Conservation (phyloP, 1,140 invertebrate genomes). For the Dendroctonus valens region DNA sequence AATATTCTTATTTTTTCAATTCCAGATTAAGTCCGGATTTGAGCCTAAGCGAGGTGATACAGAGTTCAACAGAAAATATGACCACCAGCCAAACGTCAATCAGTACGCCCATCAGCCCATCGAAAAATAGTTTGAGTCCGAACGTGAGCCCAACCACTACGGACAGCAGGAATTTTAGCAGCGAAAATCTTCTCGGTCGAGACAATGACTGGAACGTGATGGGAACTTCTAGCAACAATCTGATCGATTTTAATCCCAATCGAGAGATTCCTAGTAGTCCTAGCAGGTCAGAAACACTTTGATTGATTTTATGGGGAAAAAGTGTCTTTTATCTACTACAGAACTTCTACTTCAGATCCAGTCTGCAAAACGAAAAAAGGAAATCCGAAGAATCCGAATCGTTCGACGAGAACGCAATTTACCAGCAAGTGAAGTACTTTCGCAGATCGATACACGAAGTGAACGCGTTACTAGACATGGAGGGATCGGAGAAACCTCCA, state of each 20-base stretch:
- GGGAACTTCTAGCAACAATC: slow-evolving; percentile 33
- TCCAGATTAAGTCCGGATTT: slow-evolving; percentile 38
- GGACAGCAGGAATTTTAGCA: slow-evolving; percentile 32
- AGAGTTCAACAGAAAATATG: slow-evolving; percentile 43
- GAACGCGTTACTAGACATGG: slow-evolving; percentile 61
- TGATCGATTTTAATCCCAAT: slow-evolving; percentile 44
- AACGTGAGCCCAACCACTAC: slow-evolving; percentile 42
- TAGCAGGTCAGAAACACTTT: slow-evolving; percentile 10
- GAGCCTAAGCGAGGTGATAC: slow-evolving; percentile 44
- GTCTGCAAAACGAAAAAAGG: slow-evolving; percentile 43
- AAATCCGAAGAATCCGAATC: slow-evolving; percentile 48
- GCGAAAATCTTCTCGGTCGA: slow-evolving; percentile 17
- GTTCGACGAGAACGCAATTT: slow-evolving; percentile 56
- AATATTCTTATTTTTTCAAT: background rate
- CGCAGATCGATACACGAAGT: slow-evolving; percentile 71
- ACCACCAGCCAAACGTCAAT: slow-evolving; percentile 41
- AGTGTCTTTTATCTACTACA: background rate
- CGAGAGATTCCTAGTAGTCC: slow-evolving; percentile 26
- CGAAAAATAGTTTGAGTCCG: slow-evolving; percentile 42
- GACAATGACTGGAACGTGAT: slow-evolving; percentile 11
- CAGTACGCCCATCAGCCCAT: slow-evolving; percentile 42
- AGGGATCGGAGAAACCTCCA: slow-evolving; percentile 3
- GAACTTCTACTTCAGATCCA: background rate
- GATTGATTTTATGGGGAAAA: background rate
- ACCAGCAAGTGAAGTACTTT: slow-evolving; percentile 74